A percentile compares a stretch with the other conserved stretches of the same genome.
Conservation (phyloP, 1,140 invertebrate genomes). For the Drosophila murphyi region DNA sequence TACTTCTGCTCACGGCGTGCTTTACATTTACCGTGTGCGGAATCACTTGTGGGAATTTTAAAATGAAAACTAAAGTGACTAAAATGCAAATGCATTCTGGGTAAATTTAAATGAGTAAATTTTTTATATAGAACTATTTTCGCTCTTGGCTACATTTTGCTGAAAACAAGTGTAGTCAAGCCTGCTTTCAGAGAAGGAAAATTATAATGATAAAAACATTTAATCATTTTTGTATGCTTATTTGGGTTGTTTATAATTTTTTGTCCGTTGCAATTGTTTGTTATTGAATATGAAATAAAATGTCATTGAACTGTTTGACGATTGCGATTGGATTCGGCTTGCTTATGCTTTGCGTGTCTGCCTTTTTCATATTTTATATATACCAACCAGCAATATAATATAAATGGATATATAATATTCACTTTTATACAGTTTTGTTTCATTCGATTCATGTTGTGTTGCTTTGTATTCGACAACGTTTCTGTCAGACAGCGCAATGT, state of each 20-base stretch:
- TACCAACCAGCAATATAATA: constrained; percentile 17
- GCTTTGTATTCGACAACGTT: constrained; percentile 45
- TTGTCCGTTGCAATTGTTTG: constrained; percentile 55
- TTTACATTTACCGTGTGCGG: too few relatives aligned
- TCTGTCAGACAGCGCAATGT: constrained; percentile 25
- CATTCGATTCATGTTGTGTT: constrained; percentile 46
- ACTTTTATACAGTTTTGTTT: constrained; percentile 57
- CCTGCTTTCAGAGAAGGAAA: too few relatives aligned
- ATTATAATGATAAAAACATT: too few relatives aligned
- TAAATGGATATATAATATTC: constrained; percentile 26
- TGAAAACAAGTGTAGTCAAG: too few relatives aligned
- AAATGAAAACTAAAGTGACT: too few relatives aligned
- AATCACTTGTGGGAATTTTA: too few relatives aligned
- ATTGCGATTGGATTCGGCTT: constrained; percentile 32
- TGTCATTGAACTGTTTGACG: constrained; percentile 66
- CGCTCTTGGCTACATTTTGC: too few relatives aligned
- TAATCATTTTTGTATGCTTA: neutral
- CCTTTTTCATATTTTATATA: constrained; percentile 48
- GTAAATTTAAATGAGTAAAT: too few relatives aligned
- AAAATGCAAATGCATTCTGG: too few relatives aligned
- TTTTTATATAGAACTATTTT: too few relatives aligned
- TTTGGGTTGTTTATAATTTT: constrained; percentile 39
- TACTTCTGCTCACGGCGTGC: too few relatives aligned
- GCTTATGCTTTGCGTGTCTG: constrained; percentile 57
- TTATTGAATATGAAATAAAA: constrained; percentile 69